Conservation (phyloP, 2,888 invertebrate genomes). For the Acanthosoma haemorrhoidale region DNA sequence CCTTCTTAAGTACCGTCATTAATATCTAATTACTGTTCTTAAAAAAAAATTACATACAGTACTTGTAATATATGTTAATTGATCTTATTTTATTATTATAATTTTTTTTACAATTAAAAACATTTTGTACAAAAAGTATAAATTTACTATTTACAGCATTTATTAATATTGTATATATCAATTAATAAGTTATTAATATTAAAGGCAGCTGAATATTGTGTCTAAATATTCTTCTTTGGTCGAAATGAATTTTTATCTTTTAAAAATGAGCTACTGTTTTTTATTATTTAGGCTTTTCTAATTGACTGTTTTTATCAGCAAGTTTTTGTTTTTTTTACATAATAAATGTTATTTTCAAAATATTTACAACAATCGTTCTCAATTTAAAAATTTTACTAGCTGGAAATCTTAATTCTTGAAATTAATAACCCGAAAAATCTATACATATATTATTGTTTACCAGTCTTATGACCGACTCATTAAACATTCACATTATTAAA, state of each 20-base stretch:
- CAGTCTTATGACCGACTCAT: background rate
- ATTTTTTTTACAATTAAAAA: constrained; percentile 17
- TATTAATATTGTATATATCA: background rate
- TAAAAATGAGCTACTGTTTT: background rate
- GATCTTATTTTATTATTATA: background rate
- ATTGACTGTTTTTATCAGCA: constrained; percentile 15
- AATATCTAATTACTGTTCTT: background rate
- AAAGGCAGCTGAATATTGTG: constrained; percentile 16
- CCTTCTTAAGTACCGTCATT: constrained; percentile 17
- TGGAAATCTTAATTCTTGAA: background rate
- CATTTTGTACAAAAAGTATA: constrained; percentile 26
- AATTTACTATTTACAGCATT: constrained; percentile 20
- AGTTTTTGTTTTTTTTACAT: background rate
- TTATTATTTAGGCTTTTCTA: background rate
- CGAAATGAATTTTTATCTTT: background rate
- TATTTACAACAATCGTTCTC: background rate
- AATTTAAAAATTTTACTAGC: background rate
- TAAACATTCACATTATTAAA: background rate
- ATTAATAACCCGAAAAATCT: background rate
- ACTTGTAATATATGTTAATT: background rate
- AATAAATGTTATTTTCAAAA: background rate
- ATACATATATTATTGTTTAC: background rate
- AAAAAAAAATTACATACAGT: background rate
- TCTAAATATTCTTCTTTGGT: constrained; percentile 19
- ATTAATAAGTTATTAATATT: background rate